These are phyloP conservation scores for Triops cancriformis DNA, from an alignment of 1,140 invertebrate genomes.

Conservation along the genomic window DNA sequence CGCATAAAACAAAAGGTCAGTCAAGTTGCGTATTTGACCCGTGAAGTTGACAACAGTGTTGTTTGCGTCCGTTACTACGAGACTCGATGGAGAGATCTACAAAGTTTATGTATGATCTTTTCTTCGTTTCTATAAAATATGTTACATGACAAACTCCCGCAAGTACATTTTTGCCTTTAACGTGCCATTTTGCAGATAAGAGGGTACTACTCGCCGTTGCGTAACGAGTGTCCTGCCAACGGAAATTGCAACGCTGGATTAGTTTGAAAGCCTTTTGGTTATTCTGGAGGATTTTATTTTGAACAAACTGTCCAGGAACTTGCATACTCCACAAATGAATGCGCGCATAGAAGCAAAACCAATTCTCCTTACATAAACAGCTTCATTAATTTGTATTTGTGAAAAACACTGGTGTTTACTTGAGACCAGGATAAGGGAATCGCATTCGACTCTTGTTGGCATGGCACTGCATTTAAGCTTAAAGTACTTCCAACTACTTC, in stretches of 20 bases:
- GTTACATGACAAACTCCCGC: background rate
- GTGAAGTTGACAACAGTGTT: background rate
- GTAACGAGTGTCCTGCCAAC: background rate
- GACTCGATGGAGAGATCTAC: background rate
- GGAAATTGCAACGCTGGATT: background rate
- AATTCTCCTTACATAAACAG: background rate
- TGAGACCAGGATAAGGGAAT: background rate
- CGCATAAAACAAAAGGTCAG: background rate
- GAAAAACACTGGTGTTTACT: background rate
- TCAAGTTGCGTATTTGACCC: background rate
- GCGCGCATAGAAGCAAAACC: slow-evolving; percentile 3
- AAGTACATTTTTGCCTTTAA: background rate
- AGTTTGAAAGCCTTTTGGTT: background rate
- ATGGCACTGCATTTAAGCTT: background rate
- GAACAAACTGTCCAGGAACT: background rate
- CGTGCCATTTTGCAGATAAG: background rate
- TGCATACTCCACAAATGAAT: background rate
- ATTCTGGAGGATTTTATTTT: background rate
- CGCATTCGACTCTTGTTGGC: background rate
- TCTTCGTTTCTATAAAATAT: background rate
- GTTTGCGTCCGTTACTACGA: background rate
- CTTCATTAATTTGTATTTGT: background rate
- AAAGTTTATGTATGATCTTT: background rate
- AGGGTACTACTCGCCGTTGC: background rate
- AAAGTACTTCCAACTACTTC: background rate